Evolutionary conservation across 1,140 invertebrate species (phyloP).

Genomic region (Magallana gigas): DNA sequence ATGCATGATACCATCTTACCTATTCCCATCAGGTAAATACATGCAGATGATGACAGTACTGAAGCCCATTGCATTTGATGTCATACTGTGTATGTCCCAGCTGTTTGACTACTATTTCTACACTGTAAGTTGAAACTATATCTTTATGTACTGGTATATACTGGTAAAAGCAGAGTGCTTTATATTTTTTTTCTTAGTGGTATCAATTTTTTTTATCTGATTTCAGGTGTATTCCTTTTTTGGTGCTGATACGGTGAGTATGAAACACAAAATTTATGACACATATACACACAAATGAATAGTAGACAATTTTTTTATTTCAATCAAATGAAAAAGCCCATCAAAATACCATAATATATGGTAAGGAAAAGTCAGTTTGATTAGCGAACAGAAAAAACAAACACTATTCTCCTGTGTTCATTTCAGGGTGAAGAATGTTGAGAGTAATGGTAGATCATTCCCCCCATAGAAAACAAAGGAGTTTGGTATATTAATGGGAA

Average conservation of each 20-base stretch:
- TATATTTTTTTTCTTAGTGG: too few species aligned
- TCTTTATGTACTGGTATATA: background rate
- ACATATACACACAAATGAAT: too few species aligned
- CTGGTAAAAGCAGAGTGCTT: background rate
- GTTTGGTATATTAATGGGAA: too few species aligned
- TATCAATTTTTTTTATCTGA: constrained; percentile 3
- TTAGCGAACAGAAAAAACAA: too few species aligned
- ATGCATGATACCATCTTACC: background rate
- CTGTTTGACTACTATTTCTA: constrained; percentile 97
- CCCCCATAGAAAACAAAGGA: too few species aligned
- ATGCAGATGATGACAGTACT: constrained; percentile 90
- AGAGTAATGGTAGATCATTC: too few species aligned
- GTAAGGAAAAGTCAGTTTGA: too few species aligned
- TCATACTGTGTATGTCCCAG: constrained; percentile 93
- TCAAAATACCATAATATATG: too few species aligned
- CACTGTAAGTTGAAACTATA: constrained; percentile 81
- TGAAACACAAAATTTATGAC: background rate
- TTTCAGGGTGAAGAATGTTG: too few species aligned
- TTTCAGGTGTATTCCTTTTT: constrained; percentile 90
- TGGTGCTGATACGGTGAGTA: constrained; percentile 84
- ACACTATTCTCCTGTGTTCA: too few species aligned
- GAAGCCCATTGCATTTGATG: constrained; percentile 94
- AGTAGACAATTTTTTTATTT: too few species aligned
- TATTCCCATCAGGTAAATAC: constrained; percentile 79
- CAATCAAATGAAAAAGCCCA: too few species aligned